Evolutionary conservation across 2,888 invertebrate species (phyloP).

Genomic region (Teleogryllus oceanicus): DNA sequence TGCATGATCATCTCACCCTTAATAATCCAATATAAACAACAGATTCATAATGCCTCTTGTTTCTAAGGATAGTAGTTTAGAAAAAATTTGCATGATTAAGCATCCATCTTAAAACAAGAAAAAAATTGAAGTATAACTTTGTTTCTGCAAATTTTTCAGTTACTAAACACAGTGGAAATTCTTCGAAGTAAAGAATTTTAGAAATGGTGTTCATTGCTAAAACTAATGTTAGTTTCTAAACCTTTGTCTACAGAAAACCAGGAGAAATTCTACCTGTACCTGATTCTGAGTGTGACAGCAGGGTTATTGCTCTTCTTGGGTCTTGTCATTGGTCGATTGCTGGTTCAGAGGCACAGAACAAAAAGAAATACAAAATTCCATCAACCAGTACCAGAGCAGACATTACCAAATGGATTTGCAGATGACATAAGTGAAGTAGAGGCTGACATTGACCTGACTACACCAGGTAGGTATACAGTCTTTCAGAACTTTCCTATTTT

Average conservation of each 20-base stretch:
- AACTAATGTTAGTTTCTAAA: too few relatives aligned
- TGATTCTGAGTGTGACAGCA: conserved; percentile 71
- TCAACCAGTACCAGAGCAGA: conserved; percentile 67
- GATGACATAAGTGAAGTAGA: conserved; percentile 85
- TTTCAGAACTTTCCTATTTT: conserved; percentile 53
- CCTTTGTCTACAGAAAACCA: conserved; percentile 62
- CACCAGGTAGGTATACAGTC: conserved; percentile 49
- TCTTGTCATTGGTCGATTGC: conserved; percentile 66
- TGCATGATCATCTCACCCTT: too few relatives aligned
- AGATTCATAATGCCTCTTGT: too few relatives aligned
- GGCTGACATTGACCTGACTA: conserved; percentile 72
- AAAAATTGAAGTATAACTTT: too few relatives aligned
- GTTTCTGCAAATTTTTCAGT: too few relatives aligned
- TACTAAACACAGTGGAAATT: too few relatives aligned
- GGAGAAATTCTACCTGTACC: conserved; percentile 77
- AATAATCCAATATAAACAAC: too few relatives aligned
- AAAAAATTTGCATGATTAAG: too few relatives aligned
- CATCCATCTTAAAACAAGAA: too few relatives aligned
- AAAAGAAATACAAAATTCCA: conserved; percentile 65
- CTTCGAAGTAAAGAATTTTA: too few relatives aligned
- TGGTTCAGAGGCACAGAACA: conserved; percentile 62
- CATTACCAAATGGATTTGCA: conserved; percentile 75
- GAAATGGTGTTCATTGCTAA: too few relatives aligned
- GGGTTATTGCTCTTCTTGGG: conserved; percentile 69
- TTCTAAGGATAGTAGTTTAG: too few relatives aligned